phyloP scores from a whole-genome alignment of 1,140 invertebrate genomes.

The Neocloeon triangulifer region DNA sequence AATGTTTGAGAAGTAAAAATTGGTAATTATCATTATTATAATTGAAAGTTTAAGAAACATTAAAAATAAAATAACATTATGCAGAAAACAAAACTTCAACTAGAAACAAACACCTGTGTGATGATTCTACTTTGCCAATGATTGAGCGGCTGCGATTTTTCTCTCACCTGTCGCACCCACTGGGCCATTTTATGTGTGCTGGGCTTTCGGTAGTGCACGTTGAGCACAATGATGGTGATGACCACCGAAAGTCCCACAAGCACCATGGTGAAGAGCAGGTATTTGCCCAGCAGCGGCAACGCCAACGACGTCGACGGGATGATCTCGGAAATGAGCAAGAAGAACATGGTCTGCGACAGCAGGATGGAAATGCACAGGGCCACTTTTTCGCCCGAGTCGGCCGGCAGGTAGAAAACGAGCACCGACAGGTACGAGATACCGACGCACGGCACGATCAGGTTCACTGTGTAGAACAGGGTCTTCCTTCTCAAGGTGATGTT shows the following conservation, averaged over 20 bases:
- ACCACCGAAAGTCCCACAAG: constrained; percentile 90
- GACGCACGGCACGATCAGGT: constrained; percentile 82
- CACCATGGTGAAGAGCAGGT: constrained; percentile 96
- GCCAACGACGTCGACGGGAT: constrained; percentile 96
- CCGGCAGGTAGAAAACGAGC: constrained; percentile 92
- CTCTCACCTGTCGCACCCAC: constrained; percentile 65
- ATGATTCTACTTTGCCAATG: no score
- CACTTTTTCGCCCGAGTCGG: constrained; percentile 96
- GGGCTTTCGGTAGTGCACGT: constrained; percentile 97
- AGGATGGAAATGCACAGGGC: constrained; percentile 96
- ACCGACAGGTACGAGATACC: constrained; percentile 80
- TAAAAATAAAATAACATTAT: no score
- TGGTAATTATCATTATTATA: no score
- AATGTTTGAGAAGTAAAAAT: no score
- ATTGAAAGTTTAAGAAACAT: no score
- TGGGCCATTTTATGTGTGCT: constrained; percentile 92
- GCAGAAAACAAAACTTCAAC: no score
- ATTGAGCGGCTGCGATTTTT: no score
- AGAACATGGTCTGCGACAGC: constrained; percentile 97
- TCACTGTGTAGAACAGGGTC: constrained; percentile 91
- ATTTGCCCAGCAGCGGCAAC: constrained; percentile 89
- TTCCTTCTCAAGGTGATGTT: constrained; percentile 89
- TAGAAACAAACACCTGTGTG: no score
- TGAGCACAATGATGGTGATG: constrained; percentile 91
- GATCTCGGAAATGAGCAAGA: constrained; percentile 91